These are phyloP conservation scores for Tyto alba DNA, from an alignment of 2,113 vertebrate genomes.

Conservation along the genomic window DNA sequence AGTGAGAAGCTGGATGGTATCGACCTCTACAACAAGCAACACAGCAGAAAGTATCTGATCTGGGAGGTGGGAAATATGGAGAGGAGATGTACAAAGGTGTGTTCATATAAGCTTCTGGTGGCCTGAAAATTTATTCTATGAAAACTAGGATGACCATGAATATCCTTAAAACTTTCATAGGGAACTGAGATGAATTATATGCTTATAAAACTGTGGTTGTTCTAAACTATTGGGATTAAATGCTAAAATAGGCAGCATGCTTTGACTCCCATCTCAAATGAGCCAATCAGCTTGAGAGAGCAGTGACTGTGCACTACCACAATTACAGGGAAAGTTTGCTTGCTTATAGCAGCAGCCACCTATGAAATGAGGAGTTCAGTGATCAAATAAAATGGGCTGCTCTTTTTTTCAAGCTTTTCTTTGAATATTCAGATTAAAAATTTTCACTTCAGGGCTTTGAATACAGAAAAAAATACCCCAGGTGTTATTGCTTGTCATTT, in stretches of 20 bases:
- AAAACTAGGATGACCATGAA: constrained; percentile 13
- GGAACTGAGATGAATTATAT: constrained; percentile 27
- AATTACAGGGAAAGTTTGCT: constrained; percentile 46
- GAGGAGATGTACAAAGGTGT: neutral
- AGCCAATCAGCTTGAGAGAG: neutral
- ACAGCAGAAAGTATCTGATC: neutral
- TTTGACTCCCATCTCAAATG: neutral
- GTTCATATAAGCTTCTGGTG: neutral
- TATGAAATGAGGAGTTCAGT: constrained; percentile 28
- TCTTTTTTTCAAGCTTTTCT: neutral
- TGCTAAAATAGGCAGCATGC: constrained; percentile 30
- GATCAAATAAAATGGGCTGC: neutral
- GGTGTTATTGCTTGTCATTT: neutral
- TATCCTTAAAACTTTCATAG: neutral
- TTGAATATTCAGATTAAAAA: neutral
- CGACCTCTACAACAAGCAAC: neutral
- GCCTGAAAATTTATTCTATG: neutral
- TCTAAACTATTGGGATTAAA: constrained; percentile 52
- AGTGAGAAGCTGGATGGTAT: neutral
- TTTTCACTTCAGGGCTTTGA: neutral
- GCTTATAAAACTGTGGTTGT: constrained; percentile 39
- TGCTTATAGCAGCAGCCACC: constrained; percentile 17
- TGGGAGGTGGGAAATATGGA: neutral
- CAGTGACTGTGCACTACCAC: constrained; percentile 22
- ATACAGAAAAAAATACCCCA: neutral